These are phyloP conservation scores for Caerostris extrusa DNA, from an alignment of 1,140 invertebrate genomes.

Conservation along the genomic window DNA sequence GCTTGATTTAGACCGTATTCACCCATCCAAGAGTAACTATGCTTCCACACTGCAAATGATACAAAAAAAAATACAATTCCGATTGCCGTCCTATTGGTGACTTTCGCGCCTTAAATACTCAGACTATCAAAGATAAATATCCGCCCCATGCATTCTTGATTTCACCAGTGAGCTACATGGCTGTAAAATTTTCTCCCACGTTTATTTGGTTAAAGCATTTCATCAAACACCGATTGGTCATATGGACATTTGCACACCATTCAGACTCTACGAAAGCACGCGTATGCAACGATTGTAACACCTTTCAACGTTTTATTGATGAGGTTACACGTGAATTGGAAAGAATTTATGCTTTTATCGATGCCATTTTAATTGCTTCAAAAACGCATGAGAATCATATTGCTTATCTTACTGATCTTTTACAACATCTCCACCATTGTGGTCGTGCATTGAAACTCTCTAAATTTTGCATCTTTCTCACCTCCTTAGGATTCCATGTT, in stretches of 20 bases:
- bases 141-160: background rate
- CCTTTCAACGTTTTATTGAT: constrained; percentile 74
- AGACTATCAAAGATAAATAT: constrained; percentile 8
- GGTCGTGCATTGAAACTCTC: constrained; percentile 60
- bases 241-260: background rate
- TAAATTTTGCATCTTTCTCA: constrained; percentile 37
- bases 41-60: constrained; percentile 78
- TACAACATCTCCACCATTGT: constrained; percentile 39
- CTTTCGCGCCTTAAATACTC: constrained; percentile 2
- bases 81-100: background rate
- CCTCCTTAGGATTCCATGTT: constrained; percentile 52
- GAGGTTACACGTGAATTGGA: background rate
- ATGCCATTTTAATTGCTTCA: constrained; percentile 66
- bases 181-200: too few relatives aligned
- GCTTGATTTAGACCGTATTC: constrained; percentile 68
- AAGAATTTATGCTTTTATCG: constrained; percentile 34
- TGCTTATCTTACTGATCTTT: constrained; percentile 59
- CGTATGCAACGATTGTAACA: constrained; percentile 41
- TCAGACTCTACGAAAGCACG: background rate
- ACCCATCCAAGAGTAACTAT: constrained; percentile 77
- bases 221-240: background rate
- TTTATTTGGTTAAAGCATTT: too few relatives aligned
- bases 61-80: background rate
- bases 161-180: too few relatives aligned
- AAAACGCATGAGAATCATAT: background rate